Percentiles rank a stretch among this genome's conserved stretches.
These are phyloP conservation scores for Drosophila subquinaria DNA, from an alignment of 2,888 invertebrate genomes.

Conservation along the genomic window DNA sequence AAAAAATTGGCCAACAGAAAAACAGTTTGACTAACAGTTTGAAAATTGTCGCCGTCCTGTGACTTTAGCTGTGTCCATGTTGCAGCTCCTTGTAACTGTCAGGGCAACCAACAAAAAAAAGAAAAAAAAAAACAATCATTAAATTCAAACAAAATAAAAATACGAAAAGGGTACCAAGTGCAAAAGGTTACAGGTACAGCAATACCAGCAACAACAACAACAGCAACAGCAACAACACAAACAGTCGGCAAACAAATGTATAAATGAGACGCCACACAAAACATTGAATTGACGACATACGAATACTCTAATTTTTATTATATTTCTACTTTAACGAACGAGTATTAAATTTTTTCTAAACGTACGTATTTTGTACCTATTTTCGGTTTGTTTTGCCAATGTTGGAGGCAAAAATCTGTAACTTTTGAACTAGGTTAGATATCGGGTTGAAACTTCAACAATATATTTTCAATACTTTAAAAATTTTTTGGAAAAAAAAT, in stretches of 20 bases:
- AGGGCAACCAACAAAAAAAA: constrained; percentile 40
- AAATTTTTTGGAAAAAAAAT: too few relatives aligned
- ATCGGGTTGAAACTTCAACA: too few relatives aligned
- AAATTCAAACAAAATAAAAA: constrained; percentile 64
- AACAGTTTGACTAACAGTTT: constrained; percentile 41
- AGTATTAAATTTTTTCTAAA: too few relatives aligned
- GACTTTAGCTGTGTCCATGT: constrained; percentile 39
- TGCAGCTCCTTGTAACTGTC: constrained; percentile 76
- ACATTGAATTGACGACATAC: accelerated
- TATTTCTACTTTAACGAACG: too few relatives aligned
- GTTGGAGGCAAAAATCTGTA: too few relatives aligned
- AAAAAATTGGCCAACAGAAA: not conserved
- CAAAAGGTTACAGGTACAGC: constrained; percentile 84
- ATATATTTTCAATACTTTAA: too few relatives aligned
- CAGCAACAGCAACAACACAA: constrained; percentile 40
- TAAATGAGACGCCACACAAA: constrained; percentile 42
- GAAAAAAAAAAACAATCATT: constrained; percentile 71
- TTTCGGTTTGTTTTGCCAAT: too few relatives aligned
- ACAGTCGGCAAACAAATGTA: constrained; percentile 54
- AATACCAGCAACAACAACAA: constrained; percentile 39
- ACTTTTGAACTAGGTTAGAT: too few relatives aligned
- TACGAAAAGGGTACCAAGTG: constrained; percentile 82
- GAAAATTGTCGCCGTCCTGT: constrained; percentile 59
- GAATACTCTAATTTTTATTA: constrained; percentile 24
- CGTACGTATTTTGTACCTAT: too few relatives aligned